phyloP scores from a whole-genome alignment of 2,797 vertebrate species.

The Falco peregrinus region DNA sequence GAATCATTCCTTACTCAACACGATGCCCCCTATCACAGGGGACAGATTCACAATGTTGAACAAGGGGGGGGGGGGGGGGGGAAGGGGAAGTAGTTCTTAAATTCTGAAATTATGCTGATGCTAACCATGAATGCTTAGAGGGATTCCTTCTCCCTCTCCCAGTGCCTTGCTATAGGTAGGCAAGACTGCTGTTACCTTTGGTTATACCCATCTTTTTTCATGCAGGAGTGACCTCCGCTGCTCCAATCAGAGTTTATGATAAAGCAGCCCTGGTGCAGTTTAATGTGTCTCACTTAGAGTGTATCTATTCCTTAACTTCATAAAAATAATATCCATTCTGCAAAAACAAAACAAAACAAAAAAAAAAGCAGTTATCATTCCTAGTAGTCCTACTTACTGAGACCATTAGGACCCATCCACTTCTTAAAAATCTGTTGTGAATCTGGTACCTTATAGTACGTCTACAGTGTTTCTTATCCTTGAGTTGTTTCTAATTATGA shows the following conservation, averaged over 20 bases:
- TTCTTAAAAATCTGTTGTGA: not conserved
- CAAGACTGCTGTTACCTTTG: not conserved
- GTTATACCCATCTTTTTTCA: not conserved
- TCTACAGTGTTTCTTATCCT: not conserved
- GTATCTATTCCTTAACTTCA: not conserved
- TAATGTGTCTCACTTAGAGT: not conserved
- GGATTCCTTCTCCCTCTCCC: not conserved
- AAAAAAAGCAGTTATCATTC: not conserved
- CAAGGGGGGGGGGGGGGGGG: too few relatives aligned
- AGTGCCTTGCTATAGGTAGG: not conserved
- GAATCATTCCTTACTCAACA: not conserved
- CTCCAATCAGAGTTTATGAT: not conserved
- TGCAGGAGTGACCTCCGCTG: not conserved
- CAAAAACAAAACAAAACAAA: not conserved
- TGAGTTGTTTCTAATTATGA: not conserved
- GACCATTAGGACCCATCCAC: not conserved
- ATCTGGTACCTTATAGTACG: not conserved
- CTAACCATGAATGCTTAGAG: not conserved
- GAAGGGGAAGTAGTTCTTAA: not conserved
- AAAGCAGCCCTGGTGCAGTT: not conserved
- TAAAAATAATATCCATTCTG: not conserved
- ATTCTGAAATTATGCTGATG: not conserved
- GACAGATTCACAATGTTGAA: not conserved
- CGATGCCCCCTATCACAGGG: not conserved
- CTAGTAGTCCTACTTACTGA: not conserved